Evolutionary conservation across 2,888 invertebrate genomes (phyloP).

Genomic region (Catocala fraxini): DNA sequence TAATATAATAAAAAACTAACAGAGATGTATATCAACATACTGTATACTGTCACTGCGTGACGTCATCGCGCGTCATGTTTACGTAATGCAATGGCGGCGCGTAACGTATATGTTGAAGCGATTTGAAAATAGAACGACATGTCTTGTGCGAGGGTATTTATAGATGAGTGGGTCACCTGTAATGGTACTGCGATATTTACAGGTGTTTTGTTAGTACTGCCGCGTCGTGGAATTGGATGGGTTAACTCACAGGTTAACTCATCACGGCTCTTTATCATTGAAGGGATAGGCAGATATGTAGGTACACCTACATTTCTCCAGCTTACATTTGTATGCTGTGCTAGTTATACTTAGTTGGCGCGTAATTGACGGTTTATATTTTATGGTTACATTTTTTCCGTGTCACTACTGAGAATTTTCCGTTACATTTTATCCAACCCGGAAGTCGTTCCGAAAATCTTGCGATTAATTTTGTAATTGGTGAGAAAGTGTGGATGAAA

Average conservation of each 20-base stretch:
- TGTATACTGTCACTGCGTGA: conserved; percentile 56
- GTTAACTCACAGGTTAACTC: background rate
- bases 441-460: too few species aligned
- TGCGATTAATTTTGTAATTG: too few species aligned
- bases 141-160: conserved; percentile 78
- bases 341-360: background rate
- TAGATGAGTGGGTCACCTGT: conserved; percentile 78
- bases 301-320: background rate
- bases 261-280: too few species aligned
- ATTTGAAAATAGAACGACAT: conserved; percentile 74
- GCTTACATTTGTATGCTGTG: background rate
- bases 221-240: background rate
- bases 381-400: too few species aligned
- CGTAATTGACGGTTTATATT: too few species aligned
- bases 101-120: conserved; percentile 44
- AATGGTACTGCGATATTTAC: conserved; percentile 28
- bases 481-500: too few species aligned
- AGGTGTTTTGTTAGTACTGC: conserved; percentile 16
- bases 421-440: too few species aligned
- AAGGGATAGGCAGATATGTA: background rate
- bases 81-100: conserved; percentile 66
- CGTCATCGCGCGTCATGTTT: conserved; percentile 76
- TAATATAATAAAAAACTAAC: conserved; percentile 22
- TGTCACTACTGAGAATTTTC: too few species aligned
- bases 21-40: conserved; percentile 38